These are phyloP conservation scores for Temnothorax curvispinosus DNA, from an alignment of 1,140 invertebrate genomes.

Conservation along the genomic window DNA sequence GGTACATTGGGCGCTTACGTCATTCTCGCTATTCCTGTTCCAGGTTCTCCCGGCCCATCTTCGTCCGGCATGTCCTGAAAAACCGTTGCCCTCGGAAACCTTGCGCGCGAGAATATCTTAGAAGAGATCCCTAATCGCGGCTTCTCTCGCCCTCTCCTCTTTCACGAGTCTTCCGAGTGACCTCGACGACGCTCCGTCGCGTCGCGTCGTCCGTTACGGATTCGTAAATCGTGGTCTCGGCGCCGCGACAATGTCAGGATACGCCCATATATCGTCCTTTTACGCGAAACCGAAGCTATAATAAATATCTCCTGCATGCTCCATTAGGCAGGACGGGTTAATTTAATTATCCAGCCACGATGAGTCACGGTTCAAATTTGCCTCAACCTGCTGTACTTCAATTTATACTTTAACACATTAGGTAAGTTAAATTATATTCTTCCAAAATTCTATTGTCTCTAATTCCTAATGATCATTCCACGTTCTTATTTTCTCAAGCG, in stretches of 20 bases:
- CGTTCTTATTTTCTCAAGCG: neutral
- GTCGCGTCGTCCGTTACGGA: neutral
- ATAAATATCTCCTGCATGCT: neutral
- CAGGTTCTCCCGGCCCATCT: constrained; percentile 70
- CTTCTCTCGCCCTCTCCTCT: neutral
- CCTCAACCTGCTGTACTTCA: neutral
- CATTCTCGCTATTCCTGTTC: constrained; percentile 77
- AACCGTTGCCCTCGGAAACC: constrained; percentile 55
- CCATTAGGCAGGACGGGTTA: neutral
- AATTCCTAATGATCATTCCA: neutral
- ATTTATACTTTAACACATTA: neutral
- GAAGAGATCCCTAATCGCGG: constrained; percentile 53
- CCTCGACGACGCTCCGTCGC: constrained; percentile 26
- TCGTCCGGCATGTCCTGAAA: constrained; percentile 53
- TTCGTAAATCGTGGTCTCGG: neutral
- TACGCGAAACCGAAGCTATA: neutral
- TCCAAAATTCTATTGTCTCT: neutral
- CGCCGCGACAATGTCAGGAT: neutral
- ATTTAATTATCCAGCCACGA: neutral
- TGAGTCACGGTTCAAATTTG: neutral
- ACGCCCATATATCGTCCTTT: constrained; percentile 1
- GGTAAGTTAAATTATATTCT: neutral
- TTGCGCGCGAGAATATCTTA: neutral
- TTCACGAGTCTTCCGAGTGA: neutral
- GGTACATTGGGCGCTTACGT: constrained; percentile 75